Percentiles rank a stretch among this genome's conserved stretches.
Conservation (phyloP, 2,797 vertebrate species). For the Myripristis jacobus region DNA sequence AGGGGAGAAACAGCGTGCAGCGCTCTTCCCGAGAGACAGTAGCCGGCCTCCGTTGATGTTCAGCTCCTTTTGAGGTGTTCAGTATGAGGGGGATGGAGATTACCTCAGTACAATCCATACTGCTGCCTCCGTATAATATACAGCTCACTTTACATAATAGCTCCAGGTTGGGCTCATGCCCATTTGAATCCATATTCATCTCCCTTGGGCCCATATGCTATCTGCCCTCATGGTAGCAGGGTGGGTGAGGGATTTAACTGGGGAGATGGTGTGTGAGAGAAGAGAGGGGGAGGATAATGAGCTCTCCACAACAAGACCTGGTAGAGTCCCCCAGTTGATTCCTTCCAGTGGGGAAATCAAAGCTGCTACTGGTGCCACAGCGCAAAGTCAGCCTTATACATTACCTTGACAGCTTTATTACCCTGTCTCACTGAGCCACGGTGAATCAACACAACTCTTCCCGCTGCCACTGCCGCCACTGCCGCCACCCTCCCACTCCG, state of each 20-base stretch:
- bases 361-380: slow-evolving; percentile 29
- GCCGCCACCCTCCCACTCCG: slow-evolving; percentile 39
- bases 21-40: slow-evolving; percentile 39
- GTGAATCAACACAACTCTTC: slow-evolving; percentile 33
- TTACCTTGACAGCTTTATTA: slow-evolving; percentile 77
- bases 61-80: slow-evolving; percentile 8
- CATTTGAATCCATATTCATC: background rate
- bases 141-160: slow-evolving; percentile 10
- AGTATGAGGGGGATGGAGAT: background rate
- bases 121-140: background rate
- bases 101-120: slow-evolving; percentile 2
- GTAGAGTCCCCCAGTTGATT: slow-evolving; percentile 19
- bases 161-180: background rate
- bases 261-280: background rate
- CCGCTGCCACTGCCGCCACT: background rate
- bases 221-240: background rate
- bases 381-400: slow-evolving; percentile 56
- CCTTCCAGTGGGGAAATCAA: slow-evolving; percentile 28
- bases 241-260: slow-evolving; percentile 1
- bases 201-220: background rate
- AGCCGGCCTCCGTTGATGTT: slow-evolving; percentile 21
- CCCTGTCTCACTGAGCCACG: slow-evolving; percentile 38
- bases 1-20: slow-evolving; percentile 21
- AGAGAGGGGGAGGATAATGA: slow-evolving; percentile 38
- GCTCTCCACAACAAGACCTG: slow-evolving; percentile 30